These are phyloP conservation scores for Daboia siamensis DNA, from an alignment of 2,113 vertebrate species.

Conservation along the genomic window DNA sequence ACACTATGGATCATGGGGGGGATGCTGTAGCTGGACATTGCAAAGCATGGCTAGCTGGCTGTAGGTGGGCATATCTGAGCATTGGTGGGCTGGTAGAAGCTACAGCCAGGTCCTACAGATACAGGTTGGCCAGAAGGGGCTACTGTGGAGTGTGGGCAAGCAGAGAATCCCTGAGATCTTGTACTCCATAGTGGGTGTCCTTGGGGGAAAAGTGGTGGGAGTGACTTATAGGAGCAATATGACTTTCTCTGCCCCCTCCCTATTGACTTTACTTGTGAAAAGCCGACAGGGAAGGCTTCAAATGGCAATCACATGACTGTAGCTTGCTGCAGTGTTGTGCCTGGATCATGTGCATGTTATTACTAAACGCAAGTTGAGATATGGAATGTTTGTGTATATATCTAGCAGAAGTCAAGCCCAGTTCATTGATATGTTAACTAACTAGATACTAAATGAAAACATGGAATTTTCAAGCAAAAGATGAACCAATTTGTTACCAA, in stretches of 20 bases:
- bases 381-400: not conserved
- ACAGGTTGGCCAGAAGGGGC: not conserved
- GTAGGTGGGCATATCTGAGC: not conserved
- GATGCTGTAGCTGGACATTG: not conserved
- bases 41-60: not conserved
- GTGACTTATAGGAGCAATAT: not conserved
- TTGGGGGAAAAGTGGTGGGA: not conserved
- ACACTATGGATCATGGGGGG: not conserved
- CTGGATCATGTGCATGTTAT: not conserved
- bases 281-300: not conserved
- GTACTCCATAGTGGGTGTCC: not conserved
- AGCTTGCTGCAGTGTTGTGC: not conserved
- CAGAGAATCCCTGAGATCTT: not conserved
- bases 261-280: not conserved
- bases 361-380: not conserved
- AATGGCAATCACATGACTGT: not conserved
- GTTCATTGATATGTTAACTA: not conserved
- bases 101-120: not conserved
- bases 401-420: not conserved
- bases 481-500: not conserved
- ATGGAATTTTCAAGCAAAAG: not conserved
- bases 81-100: not conserved
- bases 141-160: not conserved
- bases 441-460: not conserved
- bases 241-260: not conserved